phyloP scores from a whole-genome alignment of 2,113 vertebrate species.

The Eleginops maclovinus region DNA sequence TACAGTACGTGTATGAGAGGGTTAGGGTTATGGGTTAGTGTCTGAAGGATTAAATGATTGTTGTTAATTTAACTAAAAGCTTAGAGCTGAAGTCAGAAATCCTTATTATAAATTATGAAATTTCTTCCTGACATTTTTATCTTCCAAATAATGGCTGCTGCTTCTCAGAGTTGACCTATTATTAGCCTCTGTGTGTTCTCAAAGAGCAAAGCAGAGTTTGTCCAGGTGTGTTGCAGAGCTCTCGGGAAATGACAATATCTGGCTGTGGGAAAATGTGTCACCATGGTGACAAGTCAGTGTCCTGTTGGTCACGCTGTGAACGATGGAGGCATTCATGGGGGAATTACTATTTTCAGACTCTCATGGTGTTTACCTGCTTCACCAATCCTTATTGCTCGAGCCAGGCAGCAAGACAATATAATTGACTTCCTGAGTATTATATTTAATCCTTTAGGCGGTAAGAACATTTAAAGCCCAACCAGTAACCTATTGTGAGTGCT shows the following conservation, averaged over 20 bases:
- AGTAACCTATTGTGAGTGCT: background rate
- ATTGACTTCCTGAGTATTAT: conserved; percentile 2
- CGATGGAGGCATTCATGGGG: conserved; percentile 26
- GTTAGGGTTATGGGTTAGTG: no score
- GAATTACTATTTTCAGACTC: conserved; percentile 56
- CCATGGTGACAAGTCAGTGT: conserved; percentile 73
- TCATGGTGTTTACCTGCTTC: conserved; percentile 49
- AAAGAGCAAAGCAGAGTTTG: conserved; percentile 13
- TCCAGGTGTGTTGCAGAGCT: conserved; percentile 37
- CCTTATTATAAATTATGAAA: no score
- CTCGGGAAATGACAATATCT: conserved; percentile 46
- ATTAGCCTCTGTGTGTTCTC: conserved; percentile 2
- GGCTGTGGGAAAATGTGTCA: conserved; percentile 59
- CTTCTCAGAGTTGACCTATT: background rate
- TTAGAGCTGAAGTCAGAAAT: background rate
- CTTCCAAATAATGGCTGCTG: background rate
- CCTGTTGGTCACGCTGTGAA: conserved; percentile 37
- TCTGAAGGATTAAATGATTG: conserved; percentile 1
- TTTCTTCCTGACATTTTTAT: background rate
- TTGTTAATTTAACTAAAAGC: background rate
- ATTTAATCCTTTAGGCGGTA: background rate
- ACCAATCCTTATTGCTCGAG: conserved; percentile 28
- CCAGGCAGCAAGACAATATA: background rate
- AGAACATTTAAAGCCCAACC: conserved; percentile 5
- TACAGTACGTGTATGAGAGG: background rate